Conservation (phyloP, 2,888 invertebrate genomes). For the Phaonia tiefii region DNA sequence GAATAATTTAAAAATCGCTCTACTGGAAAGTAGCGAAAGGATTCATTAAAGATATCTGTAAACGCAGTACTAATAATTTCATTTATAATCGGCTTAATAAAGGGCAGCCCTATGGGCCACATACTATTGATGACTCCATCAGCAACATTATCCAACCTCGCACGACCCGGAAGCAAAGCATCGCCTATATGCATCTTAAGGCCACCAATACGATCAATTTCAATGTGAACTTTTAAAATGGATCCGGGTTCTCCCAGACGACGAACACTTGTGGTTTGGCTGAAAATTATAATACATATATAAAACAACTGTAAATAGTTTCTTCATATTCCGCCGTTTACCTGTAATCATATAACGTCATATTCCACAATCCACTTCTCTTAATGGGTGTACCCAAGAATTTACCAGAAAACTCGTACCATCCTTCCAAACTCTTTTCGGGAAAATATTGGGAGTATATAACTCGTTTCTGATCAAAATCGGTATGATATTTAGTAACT, state of each 20-base stretch:
- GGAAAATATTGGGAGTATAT: slow-evolving; percentile 92
- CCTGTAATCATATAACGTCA: slow-evolving; percentile 86
- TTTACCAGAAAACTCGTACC: slow-evolving; percentile 84
- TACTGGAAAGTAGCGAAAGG: slow-evolving; percentile 88
- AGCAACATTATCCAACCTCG: slow-evolving; percentile 84
- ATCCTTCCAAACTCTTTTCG: slow-evolving; percentile 87
- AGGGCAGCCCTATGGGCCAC: slow-evolving; percentile 90
- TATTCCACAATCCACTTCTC: slow-evolving; percentile 88
- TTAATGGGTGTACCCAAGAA: slow-evolving; percentile 84
- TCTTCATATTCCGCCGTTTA: slow-evolving; percentile 55
- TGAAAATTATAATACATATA: slow-evolving; percentile 67
- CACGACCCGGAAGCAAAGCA: slow-evolving; percentile 83
- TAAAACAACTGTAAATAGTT: slow-evolving; percentile 6
- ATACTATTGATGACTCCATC: slow-evolving; percentile 89
- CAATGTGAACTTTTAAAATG: slow-evolving; percentile 84
- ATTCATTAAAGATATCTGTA: slow-evolving; percentile 89
- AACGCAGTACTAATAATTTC: slow-evolving; percentile 91
- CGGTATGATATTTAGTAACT: slow-evolving; percentile 88
- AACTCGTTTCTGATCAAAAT: slow-evolving; percentile 84
- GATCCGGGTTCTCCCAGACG: slow-evolving; percentile 80
- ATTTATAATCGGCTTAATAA: slow-evolving; percentile 89
- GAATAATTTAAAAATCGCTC: slow-evolving; percentile 82
- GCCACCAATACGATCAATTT: slow-evolving; percentile 88
- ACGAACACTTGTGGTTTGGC: slow-evolving; percentile 81
- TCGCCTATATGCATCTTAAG: slow-evolving; percentile 89